phyloP scores from a whole-genome alignment of 2,113 vertebrate genomes.

The Athene cunicularia region DNA sequence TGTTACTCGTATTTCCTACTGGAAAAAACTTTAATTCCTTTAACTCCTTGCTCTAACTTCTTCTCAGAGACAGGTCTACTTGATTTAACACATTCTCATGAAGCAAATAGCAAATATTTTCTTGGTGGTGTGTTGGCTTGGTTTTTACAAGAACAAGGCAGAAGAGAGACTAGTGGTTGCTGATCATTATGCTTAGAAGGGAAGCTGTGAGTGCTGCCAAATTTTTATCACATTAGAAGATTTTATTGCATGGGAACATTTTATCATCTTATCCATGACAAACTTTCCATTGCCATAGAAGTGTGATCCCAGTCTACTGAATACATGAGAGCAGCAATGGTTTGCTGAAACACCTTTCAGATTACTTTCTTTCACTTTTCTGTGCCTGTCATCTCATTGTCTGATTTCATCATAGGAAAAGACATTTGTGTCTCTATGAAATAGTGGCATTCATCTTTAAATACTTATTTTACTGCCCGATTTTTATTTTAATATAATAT shows the following conservation, averaged over 20 bases:
- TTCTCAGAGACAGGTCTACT: neutral
- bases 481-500: neutral
- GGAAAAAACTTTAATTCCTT: neutral
- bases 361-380: neutral
- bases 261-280: neutral
- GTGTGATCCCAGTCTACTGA: neutral
- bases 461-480: neutral
- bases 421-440: neutral
- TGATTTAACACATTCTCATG: neutral
- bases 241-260: neutral
- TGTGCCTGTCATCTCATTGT: neutral
- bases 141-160: neutral
- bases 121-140: neutral
- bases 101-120: neutral
- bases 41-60: neutral
- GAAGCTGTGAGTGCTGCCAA: neutral
- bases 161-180: neutral
- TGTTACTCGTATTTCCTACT: neutral
- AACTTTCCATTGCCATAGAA: neutral
- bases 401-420: neutral
- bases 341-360: neutral
- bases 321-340: neutral
- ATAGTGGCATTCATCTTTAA: neutral
- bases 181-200: neutral
- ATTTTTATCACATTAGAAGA: neutral